Conservation (phyloP, 2,113 vertebrate species). For the Steatornis caripensis region DNA sequence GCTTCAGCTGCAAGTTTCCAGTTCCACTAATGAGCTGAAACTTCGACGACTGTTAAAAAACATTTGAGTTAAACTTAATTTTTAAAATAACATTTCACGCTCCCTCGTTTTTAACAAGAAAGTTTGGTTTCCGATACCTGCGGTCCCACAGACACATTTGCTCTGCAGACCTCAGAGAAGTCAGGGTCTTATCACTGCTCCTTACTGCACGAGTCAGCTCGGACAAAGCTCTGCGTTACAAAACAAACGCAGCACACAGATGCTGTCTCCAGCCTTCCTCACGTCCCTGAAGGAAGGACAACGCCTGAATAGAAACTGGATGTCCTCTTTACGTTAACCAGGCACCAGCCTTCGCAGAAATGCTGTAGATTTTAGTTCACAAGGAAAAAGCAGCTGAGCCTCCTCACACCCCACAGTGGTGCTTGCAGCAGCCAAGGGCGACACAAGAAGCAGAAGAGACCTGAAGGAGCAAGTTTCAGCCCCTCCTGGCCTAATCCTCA, state of each 20-base stretch:
- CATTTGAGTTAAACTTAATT: not conserved
- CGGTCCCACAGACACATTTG: not conserved
- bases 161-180: not conserved
- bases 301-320: rapidly evolving
- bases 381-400: not conserved
- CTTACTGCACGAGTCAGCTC: not conserved
- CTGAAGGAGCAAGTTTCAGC: not conserved
- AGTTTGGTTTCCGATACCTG: not conserved
- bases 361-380: rapidly evolving
- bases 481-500: rapidly evolving
- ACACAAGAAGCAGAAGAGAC: not conserved
- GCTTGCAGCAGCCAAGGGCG: not conserved
- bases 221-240: rapidly evolving
- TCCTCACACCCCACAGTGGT: rapidly evolving
- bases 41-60: not conserved
- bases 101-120: not conserved
- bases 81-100: not conserved
- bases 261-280: not conserved
- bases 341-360: not conserved
- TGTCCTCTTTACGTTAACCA: not conserved
- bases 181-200: not conserved
- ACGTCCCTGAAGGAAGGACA: not conserved
- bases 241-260: not conserved
- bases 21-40: not conserved
- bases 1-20: not conserved